A percentile compares a stretch with the other conserved stretches of the same genome.
These are phyloP conservation scores for Epizoanthus illoricatus DNA, from an alignment of 92 coral and sea anemone genomes.

Conservation along the genomic window DNA sequence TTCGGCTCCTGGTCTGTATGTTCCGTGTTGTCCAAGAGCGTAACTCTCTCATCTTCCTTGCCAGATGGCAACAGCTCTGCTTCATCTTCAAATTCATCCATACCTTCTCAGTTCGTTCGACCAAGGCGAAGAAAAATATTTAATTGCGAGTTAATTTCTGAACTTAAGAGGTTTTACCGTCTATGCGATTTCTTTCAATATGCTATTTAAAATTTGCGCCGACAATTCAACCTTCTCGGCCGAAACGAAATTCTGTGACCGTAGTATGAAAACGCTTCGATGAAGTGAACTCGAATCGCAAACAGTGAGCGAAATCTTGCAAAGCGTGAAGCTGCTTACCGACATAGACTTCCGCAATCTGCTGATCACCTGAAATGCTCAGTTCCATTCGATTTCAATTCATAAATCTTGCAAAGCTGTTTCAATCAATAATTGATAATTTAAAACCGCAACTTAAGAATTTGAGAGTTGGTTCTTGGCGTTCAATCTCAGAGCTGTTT, in stretches of 20 bases:
- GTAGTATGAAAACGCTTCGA: not conserved
- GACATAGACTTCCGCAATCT: not conserved
- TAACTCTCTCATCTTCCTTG: constrained; percentile 12
- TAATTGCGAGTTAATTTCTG: not conserved
- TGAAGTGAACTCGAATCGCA: not conserved
- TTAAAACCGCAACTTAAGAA: constrained; percentile 23
- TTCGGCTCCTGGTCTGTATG: constrained; percentile 1
- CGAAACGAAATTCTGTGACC: not conserved
- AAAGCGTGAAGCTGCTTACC: not conserved
- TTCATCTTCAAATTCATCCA: constrained; percentile 42
- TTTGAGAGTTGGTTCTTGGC: not conserved
- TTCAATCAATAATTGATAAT: constrained; percentile 30
- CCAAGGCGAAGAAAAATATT: not conserved
- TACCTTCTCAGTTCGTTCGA: not conserved
- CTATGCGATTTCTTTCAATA: not conserved
- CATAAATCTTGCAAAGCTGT: constrained; percentile 27
- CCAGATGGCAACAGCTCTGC: not conserved
- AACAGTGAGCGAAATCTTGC: not conserved
- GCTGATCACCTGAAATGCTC: constrained; percentile 10
- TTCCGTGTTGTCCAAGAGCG: constrained; percentile 22
- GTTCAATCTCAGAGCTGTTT: not conserved
- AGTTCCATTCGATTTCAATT: constrained; percentile 26
- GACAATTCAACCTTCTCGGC: no score
- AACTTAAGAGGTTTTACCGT: not conserved
- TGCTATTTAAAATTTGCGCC: not conserved